Conservation (phyloP, 2,113 vertebrate species). For the Crocuta crocuta region DNA sequence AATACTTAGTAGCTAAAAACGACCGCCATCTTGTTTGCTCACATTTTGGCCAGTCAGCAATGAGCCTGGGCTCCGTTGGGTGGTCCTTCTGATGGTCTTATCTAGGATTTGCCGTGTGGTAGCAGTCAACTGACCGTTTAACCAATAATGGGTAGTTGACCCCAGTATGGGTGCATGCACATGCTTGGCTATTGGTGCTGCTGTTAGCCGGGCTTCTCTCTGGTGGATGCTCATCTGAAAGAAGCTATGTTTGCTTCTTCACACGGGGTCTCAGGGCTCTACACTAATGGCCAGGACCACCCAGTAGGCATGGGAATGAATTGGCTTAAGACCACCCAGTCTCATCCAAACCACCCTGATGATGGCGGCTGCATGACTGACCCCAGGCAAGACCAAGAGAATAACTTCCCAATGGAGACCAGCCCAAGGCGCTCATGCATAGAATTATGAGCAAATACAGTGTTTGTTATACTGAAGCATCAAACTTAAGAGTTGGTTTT, state of each 20-base stretch:
- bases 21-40: too few species aligned
- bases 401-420: background rate
- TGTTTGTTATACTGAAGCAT: background rate
- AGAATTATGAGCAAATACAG: background rate
- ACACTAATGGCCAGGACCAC: background rate
- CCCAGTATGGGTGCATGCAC: too few species aligned
- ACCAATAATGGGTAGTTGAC: too few species aligned
- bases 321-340: background rate
- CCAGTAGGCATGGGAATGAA: background rate
- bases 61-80: background rate
- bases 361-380: background rate
- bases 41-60: background rate
- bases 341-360: background rate
- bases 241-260: background rate
- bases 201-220: rapidly evolving
- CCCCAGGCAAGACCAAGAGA: background rate
- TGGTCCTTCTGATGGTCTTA: background rate
- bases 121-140: background rate
- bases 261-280: background rate
- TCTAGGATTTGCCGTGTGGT: background rate
- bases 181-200: background rate
- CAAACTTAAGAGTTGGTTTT: background rate
- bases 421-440: background rate
- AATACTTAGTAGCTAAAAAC: rapidly evolving
- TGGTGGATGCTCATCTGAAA: background rate